Evolutionary conservation across 2,888 invertebrate species (phyloP), one percentile per base, ranked within the genome.

Genomic region (Callimorpha dominula): DNA sequence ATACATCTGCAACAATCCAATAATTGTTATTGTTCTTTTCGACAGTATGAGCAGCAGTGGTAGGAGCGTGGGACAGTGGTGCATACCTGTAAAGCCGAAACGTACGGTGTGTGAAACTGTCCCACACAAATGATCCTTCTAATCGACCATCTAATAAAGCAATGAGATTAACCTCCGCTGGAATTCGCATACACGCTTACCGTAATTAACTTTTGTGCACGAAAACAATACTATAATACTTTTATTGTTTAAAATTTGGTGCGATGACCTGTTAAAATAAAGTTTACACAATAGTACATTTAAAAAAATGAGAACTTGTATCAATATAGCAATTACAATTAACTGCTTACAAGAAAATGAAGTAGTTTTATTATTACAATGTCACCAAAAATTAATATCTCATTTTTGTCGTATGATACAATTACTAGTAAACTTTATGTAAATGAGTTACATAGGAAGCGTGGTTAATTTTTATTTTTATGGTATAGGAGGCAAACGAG

Each of bases 171-270:
- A 86, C 87, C 88, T 90, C 86, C 79, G 76, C 79, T 81, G 84
- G 87, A 86, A 89, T 90, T 90, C 91, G 90, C 92, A 91, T 90
- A 92, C 86, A 87, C 87, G 88, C 87, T 89, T 89, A 89, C 85
- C 81, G 89, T 91, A 93, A 93, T 93, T 90, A 89, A 90, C 92
- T 92, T 93, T 94, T 93, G 93, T 94, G 88, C 84, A 87, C 85
- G 88, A 89, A 91, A 93, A 95, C 93, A 95, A 94, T 94, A 91
- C 92, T 85, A 87, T 91, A 92, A 92, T 92, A 89, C 90, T 91
- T 91, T 89, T 91, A 94, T 93, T 94, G 93, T 93, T 88, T 87
- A 79, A 88, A 88, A 88, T 90, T 89, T 88, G 79, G 87, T 85
- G 85, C 82, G 83, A 85, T 87, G 88, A 88, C 86, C 90, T 86